These are phyloP conservation scores for Trachelus troglodyta DNA, from an alignment of 2,888 invertebrate species.

Conservation along the genomic window DNA sequence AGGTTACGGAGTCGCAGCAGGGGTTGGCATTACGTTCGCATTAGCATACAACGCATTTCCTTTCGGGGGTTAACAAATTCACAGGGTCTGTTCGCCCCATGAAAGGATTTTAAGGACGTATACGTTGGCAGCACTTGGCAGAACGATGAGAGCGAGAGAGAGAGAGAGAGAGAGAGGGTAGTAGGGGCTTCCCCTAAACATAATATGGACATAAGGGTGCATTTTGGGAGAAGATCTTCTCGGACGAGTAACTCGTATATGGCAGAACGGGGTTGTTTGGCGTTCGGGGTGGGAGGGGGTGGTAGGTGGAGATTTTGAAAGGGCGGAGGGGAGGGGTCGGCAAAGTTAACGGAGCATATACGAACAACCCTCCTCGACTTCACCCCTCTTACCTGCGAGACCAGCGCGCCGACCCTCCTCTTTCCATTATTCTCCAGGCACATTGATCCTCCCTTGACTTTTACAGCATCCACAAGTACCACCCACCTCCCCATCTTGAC, in stretches of 20 bases:
- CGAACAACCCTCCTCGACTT: constrained; percentile 36
- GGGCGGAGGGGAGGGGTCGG: constrained; percentile 41
- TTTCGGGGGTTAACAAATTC: not conserved
- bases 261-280: constrained; percentile 12
- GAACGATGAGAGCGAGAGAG: not conserved
- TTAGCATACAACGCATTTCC: not conserved
- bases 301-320: constrained; percentile 24
- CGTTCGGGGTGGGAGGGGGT: constrained; percentile 20
- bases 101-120: not conserved
- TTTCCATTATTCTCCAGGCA: too few relatives aligned
- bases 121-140: not conserved
- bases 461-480: too few relatives aligned
- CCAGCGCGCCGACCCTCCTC: too few relatives aligned
- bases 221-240: constrained; percentile 38
- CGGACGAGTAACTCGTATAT: constrained; percentile 20
- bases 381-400: too few relatives aligned
- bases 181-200: not conserved
- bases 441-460: too few relatives aligned
- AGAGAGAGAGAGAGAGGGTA: too few relatives aligned
- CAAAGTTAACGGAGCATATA: constrained; percentile 46
- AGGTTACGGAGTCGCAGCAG: not conserved
- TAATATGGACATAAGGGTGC: constrained; percentile 23
- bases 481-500: too few relatives aligned
- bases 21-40: not conserved
- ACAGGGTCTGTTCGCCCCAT: not conserved